A percentile compares a stretch with the other conserved stretches of the same genome.
These are phyloP conservation scores for Apostichopus californicus DNA, from an alignment of 35 echinoderm and acorn worm species.

Conservation along the genomic window DNA sequence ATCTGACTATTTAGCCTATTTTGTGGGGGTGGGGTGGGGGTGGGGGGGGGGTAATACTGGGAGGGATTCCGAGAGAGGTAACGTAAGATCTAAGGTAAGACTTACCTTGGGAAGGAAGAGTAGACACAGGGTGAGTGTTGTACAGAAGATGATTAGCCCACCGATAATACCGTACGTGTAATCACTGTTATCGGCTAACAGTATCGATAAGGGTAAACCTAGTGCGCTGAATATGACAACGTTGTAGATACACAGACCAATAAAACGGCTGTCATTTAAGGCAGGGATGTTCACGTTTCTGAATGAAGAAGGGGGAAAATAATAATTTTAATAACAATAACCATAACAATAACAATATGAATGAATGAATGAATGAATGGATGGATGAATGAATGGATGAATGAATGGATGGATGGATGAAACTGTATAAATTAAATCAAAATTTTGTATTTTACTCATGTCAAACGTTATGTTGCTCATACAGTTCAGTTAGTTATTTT, in stretches of 20 bases:
- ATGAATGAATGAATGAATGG: no score
- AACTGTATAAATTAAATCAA: no score
- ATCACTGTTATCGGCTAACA: constrained; percentile 73
- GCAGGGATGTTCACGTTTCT: constrained; percentile 98
- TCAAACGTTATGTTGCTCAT: no score
- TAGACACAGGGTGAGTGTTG: constrained; percentile 86
- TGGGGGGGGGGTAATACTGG: no score
- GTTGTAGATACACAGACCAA: constrained; percentile 91
- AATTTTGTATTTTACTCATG: no score
- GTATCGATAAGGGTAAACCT: constrained; percentile 86
- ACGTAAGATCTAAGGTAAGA: not conserved
- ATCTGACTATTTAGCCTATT: no score
- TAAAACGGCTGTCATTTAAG: constrained; percentile 89
- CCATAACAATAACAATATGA: not conserved
- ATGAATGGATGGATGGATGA: no score
- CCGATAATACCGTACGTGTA: constrained; percentile 84
- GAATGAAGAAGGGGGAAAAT: not conserved
- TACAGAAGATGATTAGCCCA: constrained; percentile 89
- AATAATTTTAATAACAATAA: not conserved
- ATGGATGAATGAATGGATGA: no score
- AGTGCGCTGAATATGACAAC: constrained; percentile 98
- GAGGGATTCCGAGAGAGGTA: no score
- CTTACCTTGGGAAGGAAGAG: constrained; percentile 99
- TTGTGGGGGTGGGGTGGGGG: no score
- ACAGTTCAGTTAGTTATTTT: no score